A percentile compares a stretch with the other conserved stretches of the same genome.
These are phyloP conservation scores for rabbit (Oryctolagus cuniculus) DNA, from an alignment of 2,113 vertebrate genomes.

Conservation along the genomic window DNA sequence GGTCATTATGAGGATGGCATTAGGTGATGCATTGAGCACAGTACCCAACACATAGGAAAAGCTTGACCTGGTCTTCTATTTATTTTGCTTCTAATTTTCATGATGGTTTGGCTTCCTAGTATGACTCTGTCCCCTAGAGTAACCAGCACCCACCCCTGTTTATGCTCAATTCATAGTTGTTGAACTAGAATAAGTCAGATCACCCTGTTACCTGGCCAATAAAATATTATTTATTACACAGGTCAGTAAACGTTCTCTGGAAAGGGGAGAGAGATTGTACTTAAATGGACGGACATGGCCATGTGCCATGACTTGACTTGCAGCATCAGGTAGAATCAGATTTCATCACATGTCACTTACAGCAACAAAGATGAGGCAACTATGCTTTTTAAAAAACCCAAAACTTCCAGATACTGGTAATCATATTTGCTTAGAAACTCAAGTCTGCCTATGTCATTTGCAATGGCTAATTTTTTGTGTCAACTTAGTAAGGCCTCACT, in stretches of 20 bases:
- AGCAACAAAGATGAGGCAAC: not conserved
- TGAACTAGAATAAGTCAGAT: not conserved
- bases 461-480: not conserved
- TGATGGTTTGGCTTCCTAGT: not conserved
- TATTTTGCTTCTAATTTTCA: not conserved
- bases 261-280: not conserved
- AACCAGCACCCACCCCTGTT: not conserved
- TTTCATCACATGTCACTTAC: not conserved
- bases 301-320: slow-evolving; percentile 24
- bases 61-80: not conserved
- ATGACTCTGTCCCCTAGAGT: not conserved
- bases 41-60: not conserved
- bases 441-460: not conserved
- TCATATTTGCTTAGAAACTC: not conserved
- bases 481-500: not conserved
- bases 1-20: not conserved
- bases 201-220: not conserved
- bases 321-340: not conserved
- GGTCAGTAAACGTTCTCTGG: not conserved
- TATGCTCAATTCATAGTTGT: not conserved
- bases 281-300: not conserved
- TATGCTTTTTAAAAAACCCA: not conserved
- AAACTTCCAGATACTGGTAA: not conserved
- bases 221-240: not conserved
- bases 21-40: not conserved